Evolutionary conservation across 1,140 invertebrate genomes (phyloP).

Genomic region (Orius insidiosus): DNA sequence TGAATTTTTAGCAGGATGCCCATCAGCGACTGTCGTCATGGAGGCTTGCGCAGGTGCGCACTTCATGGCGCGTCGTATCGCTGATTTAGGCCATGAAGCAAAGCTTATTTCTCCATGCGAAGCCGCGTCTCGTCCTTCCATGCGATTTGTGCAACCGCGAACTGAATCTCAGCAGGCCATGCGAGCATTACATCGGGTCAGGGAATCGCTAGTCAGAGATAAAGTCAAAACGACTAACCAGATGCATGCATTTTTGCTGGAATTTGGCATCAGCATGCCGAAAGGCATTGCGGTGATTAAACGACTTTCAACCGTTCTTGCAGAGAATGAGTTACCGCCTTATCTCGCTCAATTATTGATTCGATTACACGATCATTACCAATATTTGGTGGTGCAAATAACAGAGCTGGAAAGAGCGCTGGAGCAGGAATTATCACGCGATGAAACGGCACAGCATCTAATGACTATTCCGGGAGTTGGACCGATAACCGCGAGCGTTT

Average conservation of each 20-base stretch:
- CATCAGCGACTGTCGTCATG: not conserved
- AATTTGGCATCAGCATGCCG: not conserved
- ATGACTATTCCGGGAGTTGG: no score
- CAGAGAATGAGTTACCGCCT: no score
- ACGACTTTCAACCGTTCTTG: no score
- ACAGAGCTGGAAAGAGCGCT: no score
- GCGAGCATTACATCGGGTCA: not conserved
- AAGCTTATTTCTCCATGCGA: not conserved
- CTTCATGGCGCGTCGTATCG: not conserved
- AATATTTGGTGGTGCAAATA: no score
- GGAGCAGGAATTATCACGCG: no score
- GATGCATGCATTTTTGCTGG: not conserved
- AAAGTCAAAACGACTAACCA: not conserved
- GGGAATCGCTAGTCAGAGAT: not conserved
- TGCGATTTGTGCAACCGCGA: not conserved
- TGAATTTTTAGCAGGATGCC: not conserved
- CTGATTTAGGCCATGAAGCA: not conserved
- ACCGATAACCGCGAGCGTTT: no score
- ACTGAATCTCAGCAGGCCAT: not conserved
- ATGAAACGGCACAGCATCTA: no score
- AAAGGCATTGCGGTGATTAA: not conserved
- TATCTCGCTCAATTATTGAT: no score
- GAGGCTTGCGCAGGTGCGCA: not conserved
- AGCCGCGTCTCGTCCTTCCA: not conserved
- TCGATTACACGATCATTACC: no score